Conservation (phyloP, 2,888 invertebrate genomes). For the Amiota mariae region DNA sequence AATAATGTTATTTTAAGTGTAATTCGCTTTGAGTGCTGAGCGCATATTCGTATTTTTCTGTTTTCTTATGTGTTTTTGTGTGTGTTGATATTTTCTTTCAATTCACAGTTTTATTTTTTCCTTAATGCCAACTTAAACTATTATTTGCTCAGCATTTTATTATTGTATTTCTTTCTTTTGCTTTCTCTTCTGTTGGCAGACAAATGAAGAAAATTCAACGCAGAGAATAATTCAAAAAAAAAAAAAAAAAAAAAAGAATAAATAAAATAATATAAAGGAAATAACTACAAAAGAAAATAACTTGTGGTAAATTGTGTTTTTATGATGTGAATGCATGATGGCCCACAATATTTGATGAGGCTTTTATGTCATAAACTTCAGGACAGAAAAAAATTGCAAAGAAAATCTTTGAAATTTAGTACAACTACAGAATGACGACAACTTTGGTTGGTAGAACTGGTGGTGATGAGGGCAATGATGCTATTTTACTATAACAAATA, state of each 20-base stretch:
- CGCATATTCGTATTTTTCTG: neutral
- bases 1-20: conserved; percentile 40
- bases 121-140: conserved; percentile 3
- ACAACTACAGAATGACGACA: neutral
- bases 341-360: neutral
- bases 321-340: neutral
- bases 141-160: conserved; percentile 12
- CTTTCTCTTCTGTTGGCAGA: conserved; percentile 3
- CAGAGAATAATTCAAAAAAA: conserved; percentile 2
- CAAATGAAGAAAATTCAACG: conserved; percentile 8
- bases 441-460: neutral
- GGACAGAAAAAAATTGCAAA: neutral
- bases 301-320: conserved; percentile 27
- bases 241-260: conserved; percentile 7
- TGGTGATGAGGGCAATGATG: neutral
- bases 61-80: conserved; percentile 27
- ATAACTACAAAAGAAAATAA: conserved; percentile 19
- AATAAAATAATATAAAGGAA: no score
- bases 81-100: neutral
- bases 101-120: neutral
- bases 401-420: conserved; percentile 7
- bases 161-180: neutral
- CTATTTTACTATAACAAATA: no score
- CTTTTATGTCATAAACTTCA: conserved; percentile 18
- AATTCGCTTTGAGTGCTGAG: conserved; percentile 33